A percentile compares a stretch with the other conserved stretches of the same genome.
These are phyloP conservation scores for Neoseiulus cucumeris DNA, from an alignment of 1,140 invertebrate genomes.

Conservation along the genomic window DNA sequence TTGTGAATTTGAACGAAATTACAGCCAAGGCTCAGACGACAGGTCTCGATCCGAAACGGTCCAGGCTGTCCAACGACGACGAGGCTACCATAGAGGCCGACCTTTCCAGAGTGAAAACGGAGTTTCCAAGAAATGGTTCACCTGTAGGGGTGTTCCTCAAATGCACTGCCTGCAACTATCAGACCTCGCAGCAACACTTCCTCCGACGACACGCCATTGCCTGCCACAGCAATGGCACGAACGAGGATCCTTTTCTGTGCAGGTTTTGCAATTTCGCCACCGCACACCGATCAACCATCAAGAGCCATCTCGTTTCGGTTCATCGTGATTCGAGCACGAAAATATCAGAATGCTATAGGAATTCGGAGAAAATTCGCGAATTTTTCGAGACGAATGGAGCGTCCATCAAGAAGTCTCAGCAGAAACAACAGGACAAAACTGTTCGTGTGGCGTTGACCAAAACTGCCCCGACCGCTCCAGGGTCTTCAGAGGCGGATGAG, in stretches of 20 bases:
- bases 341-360: neutral
- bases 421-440: no score
- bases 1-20: neutral
- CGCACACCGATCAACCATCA: neutral
- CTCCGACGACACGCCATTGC: neutral
- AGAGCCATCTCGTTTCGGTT: conserved; percentile 7
- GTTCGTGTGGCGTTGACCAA: no score
- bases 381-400: no score
- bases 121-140: neutral
- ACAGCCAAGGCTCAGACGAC: neutral
- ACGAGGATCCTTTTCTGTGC: conserved; percentile 1
- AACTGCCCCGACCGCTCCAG: no score
- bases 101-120: neutral
- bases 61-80: neutral
- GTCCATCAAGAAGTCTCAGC: no score
- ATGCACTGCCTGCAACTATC: neutral
- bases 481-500: no score
- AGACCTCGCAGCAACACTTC: neutral
- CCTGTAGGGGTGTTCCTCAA: neutral
- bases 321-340: neutral
- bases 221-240: conserved; percentile 1
- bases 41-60: neutral
- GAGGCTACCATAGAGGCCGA: neutral
- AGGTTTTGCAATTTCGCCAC: neutral
- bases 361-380: neutral